Conservation (phyloP, 2,888 invertebrate genomes). For the Monoplex corrugatus region DNA sequence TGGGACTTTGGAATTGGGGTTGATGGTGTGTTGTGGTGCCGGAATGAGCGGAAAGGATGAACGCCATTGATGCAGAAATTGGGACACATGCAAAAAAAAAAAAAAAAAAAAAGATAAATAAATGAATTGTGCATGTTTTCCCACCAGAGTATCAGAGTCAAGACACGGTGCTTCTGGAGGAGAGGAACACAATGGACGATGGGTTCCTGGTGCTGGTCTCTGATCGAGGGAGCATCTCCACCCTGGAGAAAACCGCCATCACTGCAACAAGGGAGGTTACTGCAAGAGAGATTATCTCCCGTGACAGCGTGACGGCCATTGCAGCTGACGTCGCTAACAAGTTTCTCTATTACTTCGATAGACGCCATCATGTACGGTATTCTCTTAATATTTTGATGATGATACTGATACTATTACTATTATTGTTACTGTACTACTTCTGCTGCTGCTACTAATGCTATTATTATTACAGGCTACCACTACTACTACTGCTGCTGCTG, state of each 20-base stretch:
- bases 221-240: slow-evolving; percentile 18
- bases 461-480: no score
- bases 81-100: no score
- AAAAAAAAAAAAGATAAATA: no score
- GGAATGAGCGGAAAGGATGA: no score
- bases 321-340: slow-evolving; percentile 30
- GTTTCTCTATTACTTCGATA: slow-evolving; percentile 33
- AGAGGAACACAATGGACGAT: slow-evolving; percentile 16
- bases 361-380: slow-evolving; percentile 7
- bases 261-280: slow-evolving; percentile 14
- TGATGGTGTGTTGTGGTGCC: no score
- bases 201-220: slow-evolving; percentile 43
- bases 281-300: neutral
- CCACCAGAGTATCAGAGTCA: neutral
- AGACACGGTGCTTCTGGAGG: neutral
- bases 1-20: no score
- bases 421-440: no score
- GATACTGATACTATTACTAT: no score
- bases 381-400: no score
- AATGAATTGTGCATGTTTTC: neutral
- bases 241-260: slow-evolving; percentile 36
- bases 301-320: slow-evolving; percentile 34
- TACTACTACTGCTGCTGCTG: no score
- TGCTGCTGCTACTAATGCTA: no score
- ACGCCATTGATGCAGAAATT: no score